These are phyloP conservation scores for Lepus townsendii DNA, from an alignment of 2,797 vertebrate genomes.

Conservation along the genomic window DNA sequence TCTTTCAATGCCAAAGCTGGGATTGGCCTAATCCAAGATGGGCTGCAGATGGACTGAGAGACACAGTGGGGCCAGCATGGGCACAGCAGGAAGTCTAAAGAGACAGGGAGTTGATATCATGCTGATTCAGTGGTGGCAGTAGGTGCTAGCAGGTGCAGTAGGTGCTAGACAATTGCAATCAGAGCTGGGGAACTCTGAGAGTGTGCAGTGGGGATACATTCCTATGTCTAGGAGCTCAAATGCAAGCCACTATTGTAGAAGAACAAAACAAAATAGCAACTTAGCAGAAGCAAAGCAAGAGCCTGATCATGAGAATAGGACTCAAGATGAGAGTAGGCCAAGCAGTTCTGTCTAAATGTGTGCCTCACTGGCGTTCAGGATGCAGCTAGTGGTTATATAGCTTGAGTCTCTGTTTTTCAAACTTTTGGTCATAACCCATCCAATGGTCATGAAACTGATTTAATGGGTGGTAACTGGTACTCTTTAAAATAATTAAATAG, in stretches of 20 bases:
- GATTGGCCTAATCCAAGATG: neutral
- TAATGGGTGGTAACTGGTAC: neutral
- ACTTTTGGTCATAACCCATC: neutral
- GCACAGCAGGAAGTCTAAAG: neutral
- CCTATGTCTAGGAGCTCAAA: neutral
- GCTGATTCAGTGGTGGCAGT: neutral
- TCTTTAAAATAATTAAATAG: slow-evolving; percentile 34
- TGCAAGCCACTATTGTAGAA: neutral
- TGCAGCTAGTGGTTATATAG: neutral
- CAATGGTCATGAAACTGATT: neutral
- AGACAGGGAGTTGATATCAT: neutral
- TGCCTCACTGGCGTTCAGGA: neutral
- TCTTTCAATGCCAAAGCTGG: neutral
- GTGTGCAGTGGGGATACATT: neutral
- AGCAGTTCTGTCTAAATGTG: neutral
- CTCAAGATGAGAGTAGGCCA: neutral
- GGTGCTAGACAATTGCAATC: neutral
- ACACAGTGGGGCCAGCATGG: neutral
- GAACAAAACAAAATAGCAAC: neutral
- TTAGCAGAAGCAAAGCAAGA: slow-evolving; percentile 30
- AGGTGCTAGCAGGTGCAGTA: neutral
- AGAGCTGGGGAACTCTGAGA: neutral
- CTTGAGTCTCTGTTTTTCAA: neutral
- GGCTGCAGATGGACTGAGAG: neutral
- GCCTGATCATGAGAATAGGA: neutral